A percentile compares a stretch with the other conserved stretches of the same genome.
phyloP scores from a whole-genome alignment of 2,113 vertebrate genomes.

The Pheucticus melanocephalus region DNA sequence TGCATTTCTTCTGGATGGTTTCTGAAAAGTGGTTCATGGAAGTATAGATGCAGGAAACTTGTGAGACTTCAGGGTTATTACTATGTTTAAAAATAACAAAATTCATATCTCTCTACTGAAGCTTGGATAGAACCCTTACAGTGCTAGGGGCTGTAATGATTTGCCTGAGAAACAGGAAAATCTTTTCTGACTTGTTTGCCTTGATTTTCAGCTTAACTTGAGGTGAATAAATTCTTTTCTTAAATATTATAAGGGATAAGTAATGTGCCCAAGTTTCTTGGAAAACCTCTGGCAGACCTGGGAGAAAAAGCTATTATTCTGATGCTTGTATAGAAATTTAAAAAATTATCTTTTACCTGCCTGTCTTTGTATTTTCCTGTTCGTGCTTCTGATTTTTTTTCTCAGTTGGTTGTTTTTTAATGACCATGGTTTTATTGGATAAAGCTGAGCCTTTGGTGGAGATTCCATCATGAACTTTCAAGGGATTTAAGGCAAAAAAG shows the following conservation, averaged over 20 bases:
- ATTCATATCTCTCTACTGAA: background rate
- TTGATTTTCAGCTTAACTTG: background rate
- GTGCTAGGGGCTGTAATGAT: background rate
- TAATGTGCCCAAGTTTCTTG: background rate
- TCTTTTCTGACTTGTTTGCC: background rate
- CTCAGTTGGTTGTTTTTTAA: background rate
- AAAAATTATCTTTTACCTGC: background rate
- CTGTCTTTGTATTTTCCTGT: background rate
- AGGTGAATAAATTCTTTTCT: background rate
- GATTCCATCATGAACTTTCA: background rate
- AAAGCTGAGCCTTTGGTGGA: background rate
- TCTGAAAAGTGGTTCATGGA: background rate
- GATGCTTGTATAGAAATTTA: rapidly evolving
- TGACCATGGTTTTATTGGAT: background rate
- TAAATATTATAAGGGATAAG: background rate
- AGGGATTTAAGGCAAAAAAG: background rate
- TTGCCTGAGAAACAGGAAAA: background rate
- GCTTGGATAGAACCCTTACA: background rate
- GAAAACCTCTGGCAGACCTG: background rate
- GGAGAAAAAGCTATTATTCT: background rate
- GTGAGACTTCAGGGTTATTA: background rate
- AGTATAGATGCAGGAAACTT: too few species aligned
- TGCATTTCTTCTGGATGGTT: background rate
- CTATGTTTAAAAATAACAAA: background rate
- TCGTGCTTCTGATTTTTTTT: background rate